Evolutionary conservation across 1,140 invertebrate species (phyloP), one percentile per base, ranked within the genome.

Genomic region (Pseudomyrmex flavicornis): DNA sequence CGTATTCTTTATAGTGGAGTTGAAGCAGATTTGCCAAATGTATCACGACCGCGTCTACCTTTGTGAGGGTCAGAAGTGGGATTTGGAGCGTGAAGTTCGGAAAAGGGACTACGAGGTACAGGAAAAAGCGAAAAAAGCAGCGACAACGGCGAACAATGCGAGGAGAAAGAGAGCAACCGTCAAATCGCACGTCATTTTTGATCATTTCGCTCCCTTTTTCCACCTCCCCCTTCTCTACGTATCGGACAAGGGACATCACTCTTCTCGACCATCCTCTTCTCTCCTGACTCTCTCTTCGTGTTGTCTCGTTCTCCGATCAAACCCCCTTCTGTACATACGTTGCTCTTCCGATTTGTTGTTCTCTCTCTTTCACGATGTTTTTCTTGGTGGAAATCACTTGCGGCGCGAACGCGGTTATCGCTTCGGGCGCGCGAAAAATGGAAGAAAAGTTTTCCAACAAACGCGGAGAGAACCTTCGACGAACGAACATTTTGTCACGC

Each of bases 31-130:
- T 96, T 97, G 97, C 96, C 96, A 98, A 96, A 97, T 98, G 95
- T 98, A 99, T 97, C 97, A 98, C 97, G 97, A 98, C 95, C 98
- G 98, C 95, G 97, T 99, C 96, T 97, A 97, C 96, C 96, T 97
- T 95, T 98, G 98, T 96, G 98, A 99, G 96, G 97, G 98, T 96
- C 98, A 99, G 96, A 99, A 99, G 96, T 99, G 98, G 97, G 98
- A 99, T 97, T 98, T 99, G 97, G 98, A 99, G 97, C 97, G 98
- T 96, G 98, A 99, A 97, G 98, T 99, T 95, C 97, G 97, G 95
- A 98, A 98, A 96, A 98, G 98, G 96, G 98, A 99, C 96, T 98
- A 97, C 95, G 98, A 99, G 98, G 98, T 99, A 97, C 96, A 92
- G 79, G 82, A 86, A 82, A 70, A 48, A 52, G 13, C 2, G 13